These are phyloP conservation scores for Drosophila navojoa DNA, from an alignment of 1,140 invertebrate genomes.

Conservation along the genomic window DNA sequence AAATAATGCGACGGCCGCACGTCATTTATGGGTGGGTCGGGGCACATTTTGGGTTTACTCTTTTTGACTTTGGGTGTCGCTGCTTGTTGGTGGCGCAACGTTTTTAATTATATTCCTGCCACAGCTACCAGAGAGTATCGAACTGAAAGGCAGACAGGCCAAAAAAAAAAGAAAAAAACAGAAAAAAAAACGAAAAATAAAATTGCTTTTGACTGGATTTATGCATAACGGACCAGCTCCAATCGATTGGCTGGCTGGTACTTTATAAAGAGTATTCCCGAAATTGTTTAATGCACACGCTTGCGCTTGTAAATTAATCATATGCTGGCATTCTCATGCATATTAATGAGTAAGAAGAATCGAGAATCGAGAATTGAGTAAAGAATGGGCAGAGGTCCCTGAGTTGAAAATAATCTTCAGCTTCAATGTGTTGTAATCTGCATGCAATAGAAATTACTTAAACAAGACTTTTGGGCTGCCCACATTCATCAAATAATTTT, in stretches of 20 bases:
- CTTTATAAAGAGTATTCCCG: constrained; percentile 1
- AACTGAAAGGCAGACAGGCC: constrained; percentile 33
- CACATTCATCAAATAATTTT: no score
- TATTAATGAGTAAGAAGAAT: constrained; percentile 1
- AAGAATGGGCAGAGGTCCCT: neutral
- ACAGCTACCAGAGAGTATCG: constrained; percentile 31
- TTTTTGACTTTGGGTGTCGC: constrained; percentile 19
- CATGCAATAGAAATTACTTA: neutral
- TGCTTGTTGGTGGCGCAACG: constrained; percentile 48
- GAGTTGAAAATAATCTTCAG: neutral
- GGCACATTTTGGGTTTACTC: neutral
- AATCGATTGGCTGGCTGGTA: neutral
- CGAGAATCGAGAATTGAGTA: neutral
- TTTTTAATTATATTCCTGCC: constrained; percentile 74
- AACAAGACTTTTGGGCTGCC: no score
- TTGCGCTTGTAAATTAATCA: constrained; percentile 28
- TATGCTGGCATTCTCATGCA: neutral
- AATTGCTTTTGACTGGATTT: constrained; percentile 41
- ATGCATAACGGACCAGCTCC: constrained; percentile 6
- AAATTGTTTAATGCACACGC: constrained; percentile 7
- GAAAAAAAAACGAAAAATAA: constrained; percentile 11
- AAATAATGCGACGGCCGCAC: constrained; percentile 76
- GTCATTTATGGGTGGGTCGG: constrained; percentile 73
- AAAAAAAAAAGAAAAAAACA: no score
- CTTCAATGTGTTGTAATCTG: neutral